Base-by-base conservation (phyloP, 1,140 invertebrate species). In the Drosophila repleta region DNA sequence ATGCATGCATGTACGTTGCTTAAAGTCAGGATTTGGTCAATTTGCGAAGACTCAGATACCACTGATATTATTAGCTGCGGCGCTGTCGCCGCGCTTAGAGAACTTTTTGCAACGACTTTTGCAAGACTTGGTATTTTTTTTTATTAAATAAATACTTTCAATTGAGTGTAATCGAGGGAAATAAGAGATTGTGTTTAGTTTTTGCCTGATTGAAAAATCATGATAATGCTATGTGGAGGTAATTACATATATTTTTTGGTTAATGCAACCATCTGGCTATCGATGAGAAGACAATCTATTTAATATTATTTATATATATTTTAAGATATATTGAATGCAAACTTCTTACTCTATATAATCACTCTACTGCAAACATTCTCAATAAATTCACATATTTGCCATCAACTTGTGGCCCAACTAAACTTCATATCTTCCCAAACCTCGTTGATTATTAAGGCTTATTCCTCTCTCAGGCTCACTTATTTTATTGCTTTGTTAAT, bases 401-500 rank as follows among this genome's bases (percentile, higher is more conserved):
- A 24, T 24, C 2, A 24, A 24, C 21, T 24, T 24, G n/a, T 24
- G 21, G 21, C 21, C 2, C 4, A 24, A 24, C 2, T 24, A 4
- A 24, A 24, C 15, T 11, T 13, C 8, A 35, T 11, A 29, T 26
- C 18, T 52, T 21, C 29, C 37, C 7, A 21, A 1, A n/a, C 13
- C 26, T 45, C 43, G 10, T 13, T 48, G 69, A 74, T 77, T 85
- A 77, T 81, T 80, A 74, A 52, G 65, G 58, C 46, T 63, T 66
- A 55, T 52, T 63, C 63, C 71, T 64, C 57, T 58, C 55, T n/a
- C n/a, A n/a, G 65, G 53, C 67, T 82, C 77, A 76, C 78, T 61
- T 82, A 69, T 88, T 87, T 87, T 87, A 87, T 87, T 87, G 79
- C 75, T 79, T 88, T 88, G 82, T 87, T 87, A 88, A 87, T 87